Conservation (phyloP, 1,140 invertebrate genomes). For the Drosophila triauraria region DNA sequence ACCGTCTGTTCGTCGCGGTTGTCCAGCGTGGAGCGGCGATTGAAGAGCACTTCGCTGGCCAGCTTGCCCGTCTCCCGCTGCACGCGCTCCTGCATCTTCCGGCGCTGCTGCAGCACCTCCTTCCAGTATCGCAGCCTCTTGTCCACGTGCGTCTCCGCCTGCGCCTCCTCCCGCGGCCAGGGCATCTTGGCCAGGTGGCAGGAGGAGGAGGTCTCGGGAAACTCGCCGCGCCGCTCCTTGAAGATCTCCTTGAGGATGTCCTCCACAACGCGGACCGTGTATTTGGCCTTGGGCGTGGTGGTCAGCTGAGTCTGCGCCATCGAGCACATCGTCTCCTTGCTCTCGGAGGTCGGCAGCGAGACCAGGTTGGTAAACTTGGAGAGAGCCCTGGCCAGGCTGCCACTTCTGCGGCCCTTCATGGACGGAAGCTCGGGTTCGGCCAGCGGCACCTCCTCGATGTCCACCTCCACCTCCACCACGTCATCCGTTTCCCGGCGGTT, state of each 20-base stretch:
- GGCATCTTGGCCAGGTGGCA: constrained; percentile 15
- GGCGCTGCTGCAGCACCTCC: constrained; percentile 53
- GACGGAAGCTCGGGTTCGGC: background rate
- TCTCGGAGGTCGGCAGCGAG: background rate
- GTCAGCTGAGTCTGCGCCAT: background rate
- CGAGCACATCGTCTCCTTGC: background rate
- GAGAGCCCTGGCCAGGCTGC: background rate
- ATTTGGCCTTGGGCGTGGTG: constrained; percentile 15
- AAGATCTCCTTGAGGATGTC: constrained; percentile 57
- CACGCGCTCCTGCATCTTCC: constrained; percentile 47
- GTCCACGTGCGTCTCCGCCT: constrained; percentile 45
- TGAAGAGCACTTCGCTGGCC: constrained; percentile 64
- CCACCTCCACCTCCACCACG: too few species aligned
- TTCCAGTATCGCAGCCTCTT: constrained; percentile 69
- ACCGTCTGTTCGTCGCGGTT: constrained; percentile 65
- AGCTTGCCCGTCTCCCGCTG: constrained; percentile 51
- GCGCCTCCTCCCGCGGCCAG: background rate
- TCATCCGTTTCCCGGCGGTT: background rate
- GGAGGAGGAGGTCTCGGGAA: constrained; percentile 43
- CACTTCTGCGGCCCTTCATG: background rate
- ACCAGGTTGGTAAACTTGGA: constrained; percentile 40
- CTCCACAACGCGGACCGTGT: constrained; percentile 50
- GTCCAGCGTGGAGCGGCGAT: constrained; percentile 61
- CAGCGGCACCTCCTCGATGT: too few species aligned
- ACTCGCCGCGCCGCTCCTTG: constrained; percentile 43